A percentile compares a stretch with the other conserved stretches of the same genome.
phyloP scores from a whole-genome alignment of 2,797 vertebrate genomes.

The Phoebastria nigripes region DNA sequence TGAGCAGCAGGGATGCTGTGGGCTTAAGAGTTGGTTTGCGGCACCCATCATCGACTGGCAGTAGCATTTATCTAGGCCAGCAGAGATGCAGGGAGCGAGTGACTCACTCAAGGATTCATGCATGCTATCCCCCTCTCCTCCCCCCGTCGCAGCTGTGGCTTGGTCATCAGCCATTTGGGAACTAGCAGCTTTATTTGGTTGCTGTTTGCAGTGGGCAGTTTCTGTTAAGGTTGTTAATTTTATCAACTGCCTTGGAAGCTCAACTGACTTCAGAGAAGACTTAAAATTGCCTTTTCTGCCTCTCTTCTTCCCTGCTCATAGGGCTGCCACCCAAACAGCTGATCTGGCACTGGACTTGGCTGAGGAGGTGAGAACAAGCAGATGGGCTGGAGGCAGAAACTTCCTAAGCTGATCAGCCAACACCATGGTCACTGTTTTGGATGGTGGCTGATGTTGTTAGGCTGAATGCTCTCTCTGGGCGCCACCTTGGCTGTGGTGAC shows the following conservation, averaged over 20 bases:
- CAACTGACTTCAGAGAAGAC: neutral
- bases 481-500: neutral
- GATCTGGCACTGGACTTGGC: neutral
- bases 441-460: neutral
- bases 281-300: constrained; percentile 7
- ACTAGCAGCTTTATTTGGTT: constrained; percentile 55
- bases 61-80: constrained; percentile 56
- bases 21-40: constrained; percentile 11
- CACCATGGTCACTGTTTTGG: neutral
- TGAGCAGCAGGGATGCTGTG: constrained; percentile 19
- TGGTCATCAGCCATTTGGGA: constrained; percentile 63
- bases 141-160: constrained; percentile 31
- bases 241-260: constrained; percentile 33
- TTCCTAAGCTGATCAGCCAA: neutral
- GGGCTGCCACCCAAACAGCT: constrained; percentile 35
- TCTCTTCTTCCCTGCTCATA: neutral
- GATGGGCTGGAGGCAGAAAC: constrained; percentile 4
- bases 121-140: neutral
- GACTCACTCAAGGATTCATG: constrained; percentile 53
- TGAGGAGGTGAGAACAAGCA: constrained; percentile 55
- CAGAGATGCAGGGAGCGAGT: constrained; percentile 55
- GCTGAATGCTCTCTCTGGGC: neutral
- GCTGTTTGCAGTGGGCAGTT: constrained; percentile 51
- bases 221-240: constrained; percentile 49
- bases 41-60: constrained; percentile 32